Evolutionary conservation across 2,888 invertebrate species (phyloP).

Genomic region (Capitulum mitella): DNA sequence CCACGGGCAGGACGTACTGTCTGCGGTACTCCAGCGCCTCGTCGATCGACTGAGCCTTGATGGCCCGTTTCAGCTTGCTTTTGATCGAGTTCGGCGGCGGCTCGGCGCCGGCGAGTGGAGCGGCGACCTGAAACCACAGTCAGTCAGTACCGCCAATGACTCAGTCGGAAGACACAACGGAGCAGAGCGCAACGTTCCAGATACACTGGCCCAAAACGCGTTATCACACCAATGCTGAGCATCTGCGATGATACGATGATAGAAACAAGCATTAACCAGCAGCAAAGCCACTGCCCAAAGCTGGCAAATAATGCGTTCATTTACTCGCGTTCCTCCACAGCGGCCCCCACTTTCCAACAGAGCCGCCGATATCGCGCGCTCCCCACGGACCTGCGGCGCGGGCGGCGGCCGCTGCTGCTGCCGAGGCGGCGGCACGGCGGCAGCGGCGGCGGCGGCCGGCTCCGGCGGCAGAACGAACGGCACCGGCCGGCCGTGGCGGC

Average conservation of each 20-base stretch:
- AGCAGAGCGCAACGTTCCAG: too few relatives aligned
- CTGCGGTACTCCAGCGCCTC: slow-evolving; percentile 34
- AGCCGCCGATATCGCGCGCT: too few relatives aligned
- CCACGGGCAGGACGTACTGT: slow-evolving; percentile 31
- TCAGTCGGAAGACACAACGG: too few relatives aligned
- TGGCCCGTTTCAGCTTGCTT: slow-evolving; percentile 27
- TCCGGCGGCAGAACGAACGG: slow-evolving; percentile 69
- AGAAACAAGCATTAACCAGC: too few relatives aligned
- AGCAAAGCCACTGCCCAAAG: too few relatives aligned
- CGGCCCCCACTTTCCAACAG: too few relatives aligned
- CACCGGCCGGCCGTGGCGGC: slow-evolving; percentile 55
- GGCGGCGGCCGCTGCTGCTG: slow-evolving; percentile 43
- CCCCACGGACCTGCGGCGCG: slow-evolving; percentile 56
- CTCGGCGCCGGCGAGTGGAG: slow-evolving; percentile 1
- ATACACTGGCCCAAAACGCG: too few relatives aligned
- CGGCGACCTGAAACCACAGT: not conserved
- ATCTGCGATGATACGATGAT: too few relatives aligned
- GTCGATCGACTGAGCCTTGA: slow-evolving; percentile 27
- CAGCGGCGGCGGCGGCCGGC: slow-evolving; percentile 54
- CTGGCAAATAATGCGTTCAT: too few relatives aligned
- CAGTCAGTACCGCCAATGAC: too few relatives aligned
- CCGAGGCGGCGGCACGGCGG: slow-evolving; percentile 55
- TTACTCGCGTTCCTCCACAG: too few relatives aligned
- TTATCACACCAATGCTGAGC: too few relatives aligned
- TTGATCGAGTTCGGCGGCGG: not conserved